phyloP scores from a whole-genome alignment of 2,797 vertebrate species.

The Gallirallus australis region DNA sequence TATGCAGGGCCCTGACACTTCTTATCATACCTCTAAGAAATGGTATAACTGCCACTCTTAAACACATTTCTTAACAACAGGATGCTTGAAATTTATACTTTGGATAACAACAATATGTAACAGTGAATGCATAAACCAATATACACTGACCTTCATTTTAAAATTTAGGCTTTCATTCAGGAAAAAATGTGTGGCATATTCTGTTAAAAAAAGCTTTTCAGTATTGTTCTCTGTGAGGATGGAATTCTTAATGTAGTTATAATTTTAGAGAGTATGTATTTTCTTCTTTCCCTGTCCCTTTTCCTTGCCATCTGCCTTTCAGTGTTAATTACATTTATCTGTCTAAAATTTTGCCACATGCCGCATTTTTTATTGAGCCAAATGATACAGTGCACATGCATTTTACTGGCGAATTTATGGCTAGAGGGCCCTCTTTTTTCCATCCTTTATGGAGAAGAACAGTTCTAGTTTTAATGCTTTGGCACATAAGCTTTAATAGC shows the following conservation, averaged over 20 bases:
- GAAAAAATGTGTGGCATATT: not conserved
- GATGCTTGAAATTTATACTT: constrained; percentile 46
- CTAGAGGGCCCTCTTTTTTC: not conserved
- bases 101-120: constrained; percentile 13
- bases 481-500: constrained; percentile 45
- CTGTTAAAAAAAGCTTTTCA: constrained; percentile 13
- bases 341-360: constrained; percentile 65
- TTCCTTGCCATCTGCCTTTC: constrained; percentile 60
- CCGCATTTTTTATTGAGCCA: constrained; percentile 49
- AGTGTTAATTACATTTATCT: constrained; percentile 66
- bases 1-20: constrained; percentile 62
- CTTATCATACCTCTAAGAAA: constrained; percentile 57
- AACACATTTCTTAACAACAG: constrained; percentile 44
- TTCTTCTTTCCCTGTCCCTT: constrained; percentile 8
- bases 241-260: constrained; percentile 17
- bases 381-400: constrained; percentile 34
- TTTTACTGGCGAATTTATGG: constrained; percentile 25
- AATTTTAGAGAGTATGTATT: not conserved
- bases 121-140: constrained; percentile 40
- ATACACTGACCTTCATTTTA: not conserved
- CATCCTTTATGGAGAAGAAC: constrained; percentile 37
- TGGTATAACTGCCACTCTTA: not conserved
- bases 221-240: not conserved
- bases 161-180: constrained; percentile 14
- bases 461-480: constrained; percentile 39